Evolutionary conservation across 2,797 vertebrate species (phyloP), one percentile per base, ranked within the genome.

Genomic region (Leuciscus waleckii): DNA sequence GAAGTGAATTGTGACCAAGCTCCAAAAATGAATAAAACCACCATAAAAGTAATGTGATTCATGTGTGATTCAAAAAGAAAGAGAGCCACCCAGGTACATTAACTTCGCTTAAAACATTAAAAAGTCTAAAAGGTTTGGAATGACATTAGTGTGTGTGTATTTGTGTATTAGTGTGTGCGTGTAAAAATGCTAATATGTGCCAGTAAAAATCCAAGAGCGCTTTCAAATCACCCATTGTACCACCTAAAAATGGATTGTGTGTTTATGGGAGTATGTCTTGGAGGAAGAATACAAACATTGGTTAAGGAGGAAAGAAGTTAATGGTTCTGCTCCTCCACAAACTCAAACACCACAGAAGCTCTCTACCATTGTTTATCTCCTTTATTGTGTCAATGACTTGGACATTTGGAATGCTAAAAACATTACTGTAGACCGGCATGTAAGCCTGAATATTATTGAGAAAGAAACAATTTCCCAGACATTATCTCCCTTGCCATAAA

Each of bases 301-400:
- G 54, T 83, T 68, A 46, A 65, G 81, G 81, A 69, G 13, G 70
- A 88, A 88, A 88, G 82, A 88, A 89, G 83, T 90, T 91, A 91
- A 91, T 92, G 74, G 87, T 83, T 92, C 86, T 87, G 85, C 89
- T 86, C 78, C 78, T 68, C 83, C 67, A 86, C 78, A 78, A 77
- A 82, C 75, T 67, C 13, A 85, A 58, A 86, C 82, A 85, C 74
- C 79, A 41, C 65, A 84, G 81, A 88, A 75, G 67, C 83, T 73
- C 84, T 86, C 6, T 81, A 75, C 80, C 23, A 23, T 78, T 82
- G 85, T 90, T 91, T 88, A 89, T 90, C 90, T 89, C 86, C 85
- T 88, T 85, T 63, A 58, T 39, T 68, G 87, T 83, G 88, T 92
- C 89, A 93, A 91, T 87, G 90, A 87, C 87, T 41, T 41, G 8